Percentiles rank a stretch among this genome's conserved stretches.
These are phyloP conservation scores for Harmothoe impar DNA, from an alignment of 2,888 invertebrate species.

Conservation along the genomic window DNA sequence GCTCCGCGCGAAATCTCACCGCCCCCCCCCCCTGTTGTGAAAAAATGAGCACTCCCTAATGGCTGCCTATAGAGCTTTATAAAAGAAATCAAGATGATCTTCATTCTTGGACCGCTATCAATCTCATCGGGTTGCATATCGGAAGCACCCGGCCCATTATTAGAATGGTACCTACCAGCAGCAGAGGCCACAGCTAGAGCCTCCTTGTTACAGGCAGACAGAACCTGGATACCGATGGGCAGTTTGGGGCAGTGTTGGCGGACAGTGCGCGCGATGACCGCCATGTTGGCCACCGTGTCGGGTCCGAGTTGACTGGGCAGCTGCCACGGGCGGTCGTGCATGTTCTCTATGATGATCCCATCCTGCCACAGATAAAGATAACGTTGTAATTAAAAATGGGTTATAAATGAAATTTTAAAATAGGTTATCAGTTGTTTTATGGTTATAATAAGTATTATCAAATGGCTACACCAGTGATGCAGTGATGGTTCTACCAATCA, in stretches of 20 bases:
- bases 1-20: no score
- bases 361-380: conserved; percentile 85
- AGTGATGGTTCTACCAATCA: no score
- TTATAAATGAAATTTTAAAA: background rate
- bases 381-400: background rate
- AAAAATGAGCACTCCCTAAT: no score
- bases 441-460: background rate
- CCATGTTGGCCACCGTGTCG: conserved; percentile 89
- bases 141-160: no score
- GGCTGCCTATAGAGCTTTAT: no score
- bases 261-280: conserved; percentile 87
- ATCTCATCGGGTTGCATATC: no score
- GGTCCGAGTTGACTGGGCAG: conserved; percentile 86
- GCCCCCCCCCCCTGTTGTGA: no score
- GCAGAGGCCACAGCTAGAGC: conserved; percentile 90
- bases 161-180: no score
- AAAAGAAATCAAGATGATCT: no score
- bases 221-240: conserved; percentile 86
- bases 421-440: background rate
- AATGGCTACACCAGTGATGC: no score
- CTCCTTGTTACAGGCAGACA: conserved; percentile 90
- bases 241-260: conserved; percentile 84
- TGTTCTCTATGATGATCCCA: conserved; percentile 90
- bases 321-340: conserved; percentile 91
- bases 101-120: no score